Evolutionary conservation across 2,797 vertebrate genomes (phyloP), one percentile per base, ranked within the genome.

Genomic region (Siniperca undulata): DNA sequence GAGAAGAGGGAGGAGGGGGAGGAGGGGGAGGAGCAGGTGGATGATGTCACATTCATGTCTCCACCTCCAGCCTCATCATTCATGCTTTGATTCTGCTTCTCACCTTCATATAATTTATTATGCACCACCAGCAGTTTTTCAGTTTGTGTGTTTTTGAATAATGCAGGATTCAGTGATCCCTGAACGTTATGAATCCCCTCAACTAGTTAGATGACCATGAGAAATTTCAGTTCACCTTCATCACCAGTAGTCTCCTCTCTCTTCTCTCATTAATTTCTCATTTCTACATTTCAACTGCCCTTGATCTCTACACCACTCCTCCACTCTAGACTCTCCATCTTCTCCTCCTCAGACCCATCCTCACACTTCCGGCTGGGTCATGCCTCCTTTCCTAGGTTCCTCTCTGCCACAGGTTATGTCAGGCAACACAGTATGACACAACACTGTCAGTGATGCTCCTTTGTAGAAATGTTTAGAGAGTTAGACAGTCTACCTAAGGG

Each of bases 171-270:
- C 1, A 44, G 19, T 82, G 60, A 64, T 38, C 58, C 66, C 13
- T 78, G 70, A 84, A 80, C 80, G 79, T 84, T 38, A 80, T 27
- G 38, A 60, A 50, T 16, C 4, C 27, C 52, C 64, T 61, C 17
- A 70, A 27, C 27, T 60, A 36, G 13, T 53, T 74, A 59, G 70
- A 58, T 50, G 75, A 50, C 40, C 36, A 42, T 17, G 8, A 38
- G 5, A 66, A 36, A 44, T 36, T 34, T 71, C 40, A 59, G 22
- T 34, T 84, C 38, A 36, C 27, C 14, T 55, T 69, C 59, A 68
- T 56, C 48, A 60, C 55, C 76, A 44, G 14, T 12, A 44, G 14
- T 12, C 60, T n/a, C 40, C 46, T 48, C 17, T 56, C 14, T 55
- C 30, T 61, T 64, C 14, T 59, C 4, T 74, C 44, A 24, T 70